phyloP scores from a whole-genome alignment of 2,797 vertebrate genomes.

The Brachyalestes nurse region DNA sequence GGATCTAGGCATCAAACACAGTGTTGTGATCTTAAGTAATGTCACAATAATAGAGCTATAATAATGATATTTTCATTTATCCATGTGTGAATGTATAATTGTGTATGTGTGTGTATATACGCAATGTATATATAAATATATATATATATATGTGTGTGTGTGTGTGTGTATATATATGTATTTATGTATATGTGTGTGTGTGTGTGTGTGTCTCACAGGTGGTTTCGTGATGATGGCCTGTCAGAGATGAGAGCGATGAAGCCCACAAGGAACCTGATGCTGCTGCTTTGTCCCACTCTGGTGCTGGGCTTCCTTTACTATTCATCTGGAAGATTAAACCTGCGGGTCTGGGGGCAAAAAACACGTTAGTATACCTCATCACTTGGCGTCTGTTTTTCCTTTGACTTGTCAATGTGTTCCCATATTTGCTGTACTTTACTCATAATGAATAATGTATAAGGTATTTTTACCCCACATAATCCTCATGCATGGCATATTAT shows the following conservation, averaged over 20 bases:
- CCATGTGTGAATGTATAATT: no score
- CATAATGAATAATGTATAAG: not conserved
- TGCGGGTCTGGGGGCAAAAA: conserved; percentile 81
- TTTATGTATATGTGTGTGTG: not conserved
- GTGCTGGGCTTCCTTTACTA: conserved; percentile 91
- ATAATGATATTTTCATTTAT: no score
- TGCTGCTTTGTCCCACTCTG: conserved; percentile 87
- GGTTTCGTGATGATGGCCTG: conserved; percentile 72
- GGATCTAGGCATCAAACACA: no score
- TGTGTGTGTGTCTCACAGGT: conserved; percentile 65
- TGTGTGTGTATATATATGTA: not conserved
- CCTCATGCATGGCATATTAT: not conserved
- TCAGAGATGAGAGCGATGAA: conserved; percentile 89
- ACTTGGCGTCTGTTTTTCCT: not conserved
- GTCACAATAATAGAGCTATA: no score
- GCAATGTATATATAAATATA: no score
- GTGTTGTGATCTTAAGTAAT: no score
- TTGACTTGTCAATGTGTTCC: not conserved
- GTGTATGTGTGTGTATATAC: no score
- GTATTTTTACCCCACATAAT: not conserved
- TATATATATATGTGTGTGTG: no score
- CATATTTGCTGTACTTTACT: not conserved
- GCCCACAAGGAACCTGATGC: conserved; percentile 83
- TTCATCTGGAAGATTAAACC: conserved; percentile 86
- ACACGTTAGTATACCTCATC: conserved; percentile 80